Percentiles rank a stretch among this genome's conserved stretches.
These are phyloP conservation scores for Trypoxylus dichotomus DNA, from an alignment of 1,140 invertebrate species.

Conservation along the genomic window DNA sequence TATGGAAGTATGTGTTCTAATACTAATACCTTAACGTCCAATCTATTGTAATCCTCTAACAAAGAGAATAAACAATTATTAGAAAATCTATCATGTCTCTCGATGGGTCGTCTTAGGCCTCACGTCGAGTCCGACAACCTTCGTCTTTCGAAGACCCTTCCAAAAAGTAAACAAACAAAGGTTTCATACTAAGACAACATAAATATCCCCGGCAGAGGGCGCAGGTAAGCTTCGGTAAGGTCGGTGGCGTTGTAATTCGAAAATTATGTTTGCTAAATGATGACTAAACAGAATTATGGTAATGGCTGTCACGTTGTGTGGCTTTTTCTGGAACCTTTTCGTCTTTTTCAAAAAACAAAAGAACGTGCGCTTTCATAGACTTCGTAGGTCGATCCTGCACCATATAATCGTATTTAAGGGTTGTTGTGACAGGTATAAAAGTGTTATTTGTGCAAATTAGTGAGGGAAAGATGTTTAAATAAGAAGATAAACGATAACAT, in stretches of 20 bases:
- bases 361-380: too few relatives aligned
- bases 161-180: conserved; percentile 16
- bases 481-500: not conserved
- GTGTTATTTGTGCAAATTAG: not conserved
- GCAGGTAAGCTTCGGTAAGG: not conserved
- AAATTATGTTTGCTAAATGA: conserved; percentile 21
- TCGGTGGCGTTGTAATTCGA: not conserved
- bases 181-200: conserved; percentile 24
- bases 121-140: conserved; percentile 5
- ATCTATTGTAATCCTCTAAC: not conserved
- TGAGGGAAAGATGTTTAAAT: not conserved
- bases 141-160: not conserved
- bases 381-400: not conserved
- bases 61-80: conserved; percentile 19
- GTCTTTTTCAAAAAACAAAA: not conserved
- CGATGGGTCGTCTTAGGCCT: not conserved
- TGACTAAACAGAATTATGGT: conserved; percentile 9
- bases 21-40: too few relatives aligned
- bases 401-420: not conserved
- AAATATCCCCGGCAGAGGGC: not conserved
- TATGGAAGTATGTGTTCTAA: not conserved
- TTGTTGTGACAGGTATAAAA: conserved; percentile 5
- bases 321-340: not conserved
- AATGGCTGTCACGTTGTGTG: conserved; percentile 12
- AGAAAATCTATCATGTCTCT: conserved; percentile 9